These are phyloP conservation scores for Rhagonycha fulva DNA, from an alignment of 2,888 invertebrate species.

Conservation along the genomic window DNA sequence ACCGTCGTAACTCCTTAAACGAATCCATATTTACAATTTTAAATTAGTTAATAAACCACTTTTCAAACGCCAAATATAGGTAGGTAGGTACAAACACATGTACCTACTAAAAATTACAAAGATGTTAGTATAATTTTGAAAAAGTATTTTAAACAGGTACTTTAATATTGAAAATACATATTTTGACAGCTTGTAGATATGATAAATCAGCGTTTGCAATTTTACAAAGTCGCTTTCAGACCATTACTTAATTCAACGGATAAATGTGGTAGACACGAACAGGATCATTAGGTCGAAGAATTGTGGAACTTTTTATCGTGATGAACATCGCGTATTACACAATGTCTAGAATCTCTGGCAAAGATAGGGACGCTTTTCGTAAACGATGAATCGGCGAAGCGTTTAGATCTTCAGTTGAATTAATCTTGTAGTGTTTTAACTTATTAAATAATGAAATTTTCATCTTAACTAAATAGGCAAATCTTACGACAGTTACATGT, in stretches of 20 bases:
- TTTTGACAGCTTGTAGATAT: background rate
- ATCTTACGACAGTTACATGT: background rate
- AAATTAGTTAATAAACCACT: background rate
- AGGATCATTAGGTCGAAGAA: constrained; percentile 2
- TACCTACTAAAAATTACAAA: background rate
- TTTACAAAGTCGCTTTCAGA: background rate
- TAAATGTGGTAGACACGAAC: background rate
- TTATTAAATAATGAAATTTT: background rate
- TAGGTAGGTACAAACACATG: background rate
- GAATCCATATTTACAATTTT: background rate
- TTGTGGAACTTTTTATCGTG: constrained; percentile 11
- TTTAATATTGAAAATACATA: background rate
- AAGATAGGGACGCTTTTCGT: background rate
- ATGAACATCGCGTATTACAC: constrained; percentile 8
- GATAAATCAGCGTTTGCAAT: background rate
- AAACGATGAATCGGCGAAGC: constrained; percentile 1
- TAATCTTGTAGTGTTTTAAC: background rate
- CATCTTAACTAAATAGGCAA: background rate
- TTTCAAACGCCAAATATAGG: background rate
- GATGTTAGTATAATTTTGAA: background rate
- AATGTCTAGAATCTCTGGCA: constrained; percentile 9
- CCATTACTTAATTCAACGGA: constrained; percentile 6
- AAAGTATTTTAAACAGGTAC: background rate
- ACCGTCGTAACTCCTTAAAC: background rate
- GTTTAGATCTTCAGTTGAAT: constrained; percentile 3